A percentile compares a stretch with the other conserved stretches of the same genome.
Conservation (phyloP, 2,888 invertebrate genomes). For the Labia minor region DNA sequence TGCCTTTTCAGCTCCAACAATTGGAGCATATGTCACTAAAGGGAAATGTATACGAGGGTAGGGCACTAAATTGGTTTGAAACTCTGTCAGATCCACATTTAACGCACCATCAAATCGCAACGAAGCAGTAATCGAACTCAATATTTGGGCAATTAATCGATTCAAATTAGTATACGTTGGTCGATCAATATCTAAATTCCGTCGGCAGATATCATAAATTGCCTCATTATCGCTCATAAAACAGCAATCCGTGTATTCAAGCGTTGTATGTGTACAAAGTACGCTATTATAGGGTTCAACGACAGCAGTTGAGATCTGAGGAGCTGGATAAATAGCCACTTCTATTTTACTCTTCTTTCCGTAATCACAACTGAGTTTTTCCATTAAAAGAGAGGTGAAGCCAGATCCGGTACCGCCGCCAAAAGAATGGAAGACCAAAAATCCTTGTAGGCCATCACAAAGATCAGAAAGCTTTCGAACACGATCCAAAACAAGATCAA, state of each 20-base stretch:
- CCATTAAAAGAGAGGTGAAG: constrained; percentile 39
- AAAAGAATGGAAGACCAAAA: constrained; percentile 38
- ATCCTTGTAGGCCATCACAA: constrained; percentile 34
- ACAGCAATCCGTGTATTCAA: constrained; percentile 3
- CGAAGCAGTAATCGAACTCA: constrained; percentile 37
- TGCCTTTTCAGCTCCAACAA: constrained; percentile 40
- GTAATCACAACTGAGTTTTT: constrained; percentile 38
- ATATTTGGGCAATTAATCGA: not conserved
- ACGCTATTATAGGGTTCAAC: not conserved
- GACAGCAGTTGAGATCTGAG: constrained; percentile 27
- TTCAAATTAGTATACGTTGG: constrained; percentile 40
- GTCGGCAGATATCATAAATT: not conserved
- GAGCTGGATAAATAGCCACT: constrained; percentile 44
- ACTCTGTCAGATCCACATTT: constrained; percentile 44
- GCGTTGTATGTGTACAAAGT: not conserved
- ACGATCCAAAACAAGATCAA: constrained; percentile 35
- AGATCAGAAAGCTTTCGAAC: constrained; percentile 33
- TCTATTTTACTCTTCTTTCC: constrained; percentile 33
- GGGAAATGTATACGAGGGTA: constrained; percentile 46
- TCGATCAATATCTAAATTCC: constrained; percentile 34
- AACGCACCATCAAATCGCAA: constrained; percentile 41
- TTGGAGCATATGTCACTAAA: constrained; percentile 36
- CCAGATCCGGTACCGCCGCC: constrained; percentile 35
- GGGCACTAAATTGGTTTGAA: constrained; percentile 40
- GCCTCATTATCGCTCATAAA: constrained; percentile 2